A percentile compares a stretch with the other conserved stretches of the same genome.
Evolutionary conservation across 1,140 invertebrate species (phyloP).

Genomic region (Bombus superbus): DNA sequence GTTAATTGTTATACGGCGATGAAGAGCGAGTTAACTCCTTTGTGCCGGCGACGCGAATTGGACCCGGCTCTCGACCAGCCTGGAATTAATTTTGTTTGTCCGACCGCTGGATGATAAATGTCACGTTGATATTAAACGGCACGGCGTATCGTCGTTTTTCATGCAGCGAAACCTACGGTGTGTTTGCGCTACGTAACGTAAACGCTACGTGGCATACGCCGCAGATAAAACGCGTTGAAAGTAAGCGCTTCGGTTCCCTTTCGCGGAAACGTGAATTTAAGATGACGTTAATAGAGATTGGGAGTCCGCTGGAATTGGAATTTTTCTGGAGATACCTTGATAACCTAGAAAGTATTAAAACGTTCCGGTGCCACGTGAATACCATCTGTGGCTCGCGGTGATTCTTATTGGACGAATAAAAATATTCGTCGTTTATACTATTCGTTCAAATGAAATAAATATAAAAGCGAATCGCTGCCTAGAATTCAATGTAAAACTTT

Average conservation of each 20-base stretch:
- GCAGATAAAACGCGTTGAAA: not conserved
- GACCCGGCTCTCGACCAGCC: not conserved
- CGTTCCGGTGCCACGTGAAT: not conserved
- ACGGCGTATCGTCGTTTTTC: not conserved
- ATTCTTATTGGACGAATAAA: not conserved
- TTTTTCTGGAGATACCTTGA: not conserved
- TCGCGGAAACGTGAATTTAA: not conserved
- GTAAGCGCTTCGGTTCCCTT: not conserved
- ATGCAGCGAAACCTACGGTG: not conserved
- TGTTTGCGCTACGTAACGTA: conserved; percentile 1
- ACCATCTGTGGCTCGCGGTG: not conserved
- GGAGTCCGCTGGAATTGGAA: not conserved
- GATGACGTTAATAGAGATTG: conserved; percentile 9
- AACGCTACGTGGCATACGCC: not conserved
- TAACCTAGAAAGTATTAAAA: not conserved
- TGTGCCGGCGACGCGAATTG: not conserved
- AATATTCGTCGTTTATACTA: not conserved
- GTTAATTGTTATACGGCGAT: conserved; percentile 32
- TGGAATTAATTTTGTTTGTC: conserved; percentile 24
- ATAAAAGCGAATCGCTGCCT: not conserved
- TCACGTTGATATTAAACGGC: not conserved
- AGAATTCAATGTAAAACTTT: not conserved
- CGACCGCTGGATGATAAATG: conserved; percentile 13
- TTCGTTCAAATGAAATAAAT: not conserved
- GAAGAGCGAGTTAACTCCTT: conserved; percentile 19